Evolutionary conservation across 2,888 invertebrate species (phyloP), one percentile per base, ranked within the genome.

Genomic region (Trisateles emortualis): DNA sequence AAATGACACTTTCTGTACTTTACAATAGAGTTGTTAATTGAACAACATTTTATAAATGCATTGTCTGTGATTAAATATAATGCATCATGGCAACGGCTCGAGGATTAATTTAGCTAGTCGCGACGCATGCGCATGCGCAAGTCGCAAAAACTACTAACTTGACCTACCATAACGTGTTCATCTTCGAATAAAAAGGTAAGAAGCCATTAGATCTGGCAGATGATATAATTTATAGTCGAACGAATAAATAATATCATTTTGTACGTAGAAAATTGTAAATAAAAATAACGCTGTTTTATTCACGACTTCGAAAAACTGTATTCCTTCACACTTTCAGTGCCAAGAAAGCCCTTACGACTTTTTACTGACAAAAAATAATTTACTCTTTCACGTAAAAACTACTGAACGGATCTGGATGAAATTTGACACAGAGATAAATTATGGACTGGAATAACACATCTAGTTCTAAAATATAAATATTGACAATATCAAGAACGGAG

Each of bases 151-250:
- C 52, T 19, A 8, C 16, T 17, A 36, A 14, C 24, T 19, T 64
- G 53, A 56, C 55, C 58, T 60, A 67, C 60, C 55, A 30, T 58
- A 66, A 56, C 63, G 48, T 32, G 26, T 53, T 69, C 47, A 54
- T 60, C 39, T 53, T 43, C 22, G 40, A 40, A 29, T 8, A 26
- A 24, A 36, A 45, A 16, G 10, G 8, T 29, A 29, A 10, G 11
- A 10, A 29, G 10, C 9, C 24, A 16, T 11, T 30, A 30, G 16
- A 8, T 13, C 10, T 14, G 8, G 32, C 32, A 1, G 11, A 16
- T 1, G 35, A 8, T 8, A 1, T 6, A 19, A 38, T n/a, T 19
- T 19, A 19, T 38, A 4, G 17, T 8, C n/a, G 17, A 16, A 14
- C n/a, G n/a, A 9, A 16, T 8, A 8, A 16, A 16, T 2, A 35